Evolutionary conservation across 2,797 vertebrate genomes (phyloP).

Genomic region (Danio jaintianensis): DNA sequence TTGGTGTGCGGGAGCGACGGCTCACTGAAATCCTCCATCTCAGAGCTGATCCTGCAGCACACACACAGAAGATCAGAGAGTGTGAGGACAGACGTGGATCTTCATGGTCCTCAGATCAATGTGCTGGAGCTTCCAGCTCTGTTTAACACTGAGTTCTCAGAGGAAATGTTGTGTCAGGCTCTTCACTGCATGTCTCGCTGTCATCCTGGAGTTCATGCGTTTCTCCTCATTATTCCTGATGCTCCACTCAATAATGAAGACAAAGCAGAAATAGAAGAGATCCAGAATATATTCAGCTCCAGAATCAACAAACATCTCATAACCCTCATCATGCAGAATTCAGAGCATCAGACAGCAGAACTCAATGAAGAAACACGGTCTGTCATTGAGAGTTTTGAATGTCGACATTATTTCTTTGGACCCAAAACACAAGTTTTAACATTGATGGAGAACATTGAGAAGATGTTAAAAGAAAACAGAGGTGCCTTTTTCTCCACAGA

Average conservation of each 20-base stretch:
- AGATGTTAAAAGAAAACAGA: too few relatives aligned
- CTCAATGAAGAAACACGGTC: too few relatives aligned
- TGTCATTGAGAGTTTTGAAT: not conserved
- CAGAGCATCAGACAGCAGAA: not conserved
- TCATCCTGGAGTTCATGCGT: not conserved
- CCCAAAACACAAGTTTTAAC: not conserved
- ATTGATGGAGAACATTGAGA: too few relatives aligned
- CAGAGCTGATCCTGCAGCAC: too few relatives aligned
- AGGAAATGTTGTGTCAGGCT: conserved; percentile 10
- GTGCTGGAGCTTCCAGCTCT: not conserved
- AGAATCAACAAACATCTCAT: conserved; percentile 2
- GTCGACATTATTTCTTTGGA: not conserved
- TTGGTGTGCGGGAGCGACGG: too few relatives aligned
- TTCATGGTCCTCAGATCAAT: too few relatives aligned
- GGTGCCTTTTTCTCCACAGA: not conserved
- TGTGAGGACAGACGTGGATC: too few relatives aligned
- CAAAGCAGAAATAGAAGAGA: not conserved
- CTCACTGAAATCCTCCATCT: too few relatives aligned
- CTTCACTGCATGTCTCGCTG: not conserved
- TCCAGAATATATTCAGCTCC: too few relatives aligned
- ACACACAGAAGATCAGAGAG: too few relatives aligned
- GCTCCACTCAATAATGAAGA: not conserved
- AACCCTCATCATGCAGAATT: not conserved
- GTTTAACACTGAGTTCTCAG: not conserved
- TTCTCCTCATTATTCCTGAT: not conserved